These are phyloP conservation scores for Tragelaphus strepsiceros DNA, from an alignment of 2,113 vertebrate species.

Conservation along the genomic window DNA sequence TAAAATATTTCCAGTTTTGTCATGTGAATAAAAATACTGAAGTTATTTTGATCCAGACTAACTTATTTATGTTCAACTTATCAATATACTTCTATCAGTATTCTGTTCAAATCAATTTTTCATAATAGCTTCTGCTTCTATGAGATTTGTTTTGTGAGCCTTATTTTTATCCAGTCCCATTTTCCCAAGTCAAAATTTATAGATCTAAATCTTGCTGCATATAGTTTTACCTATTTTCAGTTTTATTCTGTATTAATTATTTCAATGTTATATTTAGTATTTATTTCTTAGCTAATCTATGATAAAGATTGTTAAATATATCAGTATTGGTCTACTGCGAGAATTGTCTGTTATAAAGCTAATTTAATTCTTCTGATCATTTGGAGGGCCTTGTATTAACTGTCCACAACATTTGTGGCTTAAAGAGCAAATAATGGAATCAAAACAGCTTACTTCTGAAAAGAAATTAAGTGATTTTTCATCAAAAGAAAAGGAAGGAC, in stretches of 20 bases:
- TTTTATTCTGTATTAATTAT: not conserved
- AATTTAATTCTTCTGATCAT: not conserved
- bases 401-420: not conserved
- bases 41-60: not conserved
- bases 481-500: not conserved
- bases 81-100: not conserved
- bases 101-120: slow-evolving; percentile 16
- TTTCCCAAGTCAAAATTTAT: not conserved
- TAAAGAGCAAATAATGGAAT: not conserved
- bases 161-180: not conserved
- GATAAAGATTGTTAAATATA: not conserved
- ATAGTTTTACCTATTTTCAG: not conserved
- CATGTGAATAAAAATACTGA: not conserved
- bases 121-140: not conserved
- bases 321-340: not conserved
- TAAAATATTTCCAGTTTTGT: not conserved
- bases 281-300: not conserved
- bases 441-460: not conserved
- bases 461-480: not conserved
- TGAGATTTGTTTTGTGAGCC: not conserved
- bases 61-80: not conserved
- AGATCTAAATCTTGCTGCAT: not conserved
- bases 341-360: not conserved
- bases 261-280: not conserved
- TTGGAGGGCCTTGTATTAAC: not conserved